Conservation (phyloP, 2,888 invertebrate species). For the Macrophya annulata region DNA sequence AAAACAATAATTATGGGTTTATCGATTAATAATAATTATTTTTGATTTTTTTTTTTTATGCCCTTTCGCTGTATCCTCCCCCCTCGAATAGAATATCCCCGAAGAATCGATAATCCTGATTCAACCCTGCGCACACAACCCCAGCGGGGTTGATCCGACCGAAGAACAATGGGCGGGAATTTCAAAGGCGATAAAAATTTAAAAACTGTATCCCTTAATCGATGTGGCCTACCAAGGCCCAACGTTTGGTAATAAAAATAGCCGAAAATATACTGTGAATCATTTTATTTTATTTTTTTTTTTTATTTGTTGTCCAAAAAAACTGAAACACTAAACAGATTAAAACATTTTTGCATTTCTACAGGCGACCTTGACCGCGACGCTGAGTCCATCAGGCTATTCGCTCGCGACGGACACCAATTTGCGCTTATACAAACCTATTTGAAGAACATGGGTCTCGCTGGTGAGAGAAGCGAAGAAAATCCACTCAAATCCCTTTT, state of each 20-base stretch:
- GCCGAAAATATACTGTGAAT: neutral
- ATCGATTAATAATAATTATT: neutral
- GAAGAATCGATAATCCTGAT: slow-evolving; percentile 83
- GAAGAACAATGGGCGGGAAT: slow-evolving; percentile 85
- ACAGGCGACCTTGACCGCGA: slow-evolving; percentile 83
- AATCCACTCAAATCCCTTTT: neutral
- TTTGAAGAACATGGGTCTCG: slow-evolving; percentile 87
- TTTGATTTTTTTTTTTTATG: neutral
- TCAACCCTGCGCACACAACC: slow-evolving; percentile 87
- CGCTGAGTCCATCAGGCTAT: slow-evolving; percentile 83
- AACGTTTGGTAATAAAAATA: slow-evolving; percentile 75
- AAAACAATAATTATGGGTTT: neutral
- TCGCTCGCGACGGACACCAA: slow-evolving; percentile 83
- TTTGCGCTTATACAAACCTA: slow-evolving; percentile 84
- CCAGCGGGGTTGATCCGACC: slow-evolving; percentile 84
- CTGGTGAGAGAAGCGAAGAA: slow-evolving; percentile 78
- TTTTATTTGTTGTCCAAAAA: neutral
- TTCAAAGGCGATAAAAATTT: slow-evolving; percentile 81
- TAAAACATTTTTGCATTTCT: slow-evolving; percentile 64
- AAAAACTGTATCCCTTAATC: slow-evolving; percentile 83
- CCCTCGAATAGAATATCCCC: slow-evolving; percentile 82
- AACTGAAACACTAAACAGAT: too few relatives aligned
- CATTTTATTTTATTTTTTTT: too few relatives aligned
- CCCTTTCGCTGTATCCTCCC: slow-evolving; percentile 46
- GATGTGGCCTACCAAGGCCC: slow-evolving; percentile 87